Base-by-base conservation (phyloP, 2,888 invertebrate genomes). In the Thymelicus acteon region DNA sequence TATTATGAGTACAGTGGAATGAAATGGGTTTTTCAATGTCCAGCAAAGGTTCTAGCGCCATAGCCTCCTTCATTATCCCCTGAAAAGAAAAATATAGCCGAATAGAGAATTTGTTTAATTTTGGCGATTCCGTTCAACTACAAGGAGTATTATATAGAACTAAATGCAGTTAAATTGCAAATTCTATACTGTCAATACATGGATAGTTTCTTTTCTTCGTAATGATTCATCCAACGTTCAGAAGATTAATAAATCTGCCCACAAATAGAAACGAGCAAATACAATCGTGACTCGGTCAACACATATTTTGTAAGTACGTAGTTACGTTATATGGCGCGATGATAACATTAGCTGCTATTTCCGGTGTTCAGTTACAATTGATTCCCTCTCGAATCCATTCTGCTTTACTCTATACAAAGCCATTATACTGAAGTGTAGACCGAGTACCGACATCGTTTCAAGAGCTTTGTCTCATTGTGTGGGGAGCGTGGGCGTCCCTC, bases 401-500 rank as follows among this genome's bases (percentile, higher is more conserved):
- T 39, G 57, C 58, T 69, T 76, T 74, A 67, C 66, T 67, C 75
- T 71, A 70, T 72, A 76, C 76, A 74, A 75, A 76, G 72, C 76
- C 75, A 74, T 76, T 75, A 76, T 78, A 74, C 70, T 75, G 74
- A 77, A 75, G 73, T 74, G 75, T 75, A 67, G 74, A 67, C 71
- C 73, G 31, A 31, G 31, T 72, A 60, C 64, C 48, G 70, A 63
- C 72, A 72, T 67, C 63, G 48, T 74, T 85, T 82, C 82, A 80
- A 86, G 84, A 85, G 86, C 85, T 86, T 87, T 86, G 85, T 88
- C 83, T 88, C 81, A 85, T 88, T 87, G 88, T 85, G 77, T 80
- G 74, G 71, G 71, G 60, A 74, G 89, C 86, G 92, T 92, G 88
- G 92, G 92, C 85, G 92, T 82, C 89, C 89, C 89, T 86, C 84